Evolutionary conservation across 2,888 invertebrate genomes (phyloP).

Genomic region (Drosophila parthenogenetica): DNA sequence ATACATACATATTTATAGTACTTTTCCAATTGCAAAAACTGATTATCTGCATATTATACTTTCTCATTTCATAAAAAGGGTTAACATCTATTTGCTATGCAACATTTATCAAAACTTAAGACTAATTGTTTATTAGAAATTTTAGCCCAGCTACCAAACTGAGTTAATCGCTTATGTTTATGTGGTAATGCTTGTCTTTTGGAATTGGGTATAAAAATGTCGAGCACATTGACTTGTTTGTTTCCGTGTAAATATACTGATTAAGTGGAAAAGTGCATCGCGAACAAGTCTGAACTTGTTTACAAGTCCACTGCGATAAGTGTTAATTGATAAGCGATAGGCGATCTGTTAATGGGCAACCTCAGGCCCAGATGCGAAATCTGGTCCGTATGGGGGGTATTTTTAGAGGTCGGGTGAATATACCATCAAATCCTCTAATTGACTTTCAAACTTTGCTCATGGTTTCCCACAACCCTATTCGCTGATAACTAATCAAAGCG

Average conservation of each 20-base stretch:
- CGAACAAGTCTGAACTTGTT: slow-evolving; percentile 50
- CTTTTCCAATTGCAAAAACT: slow-evolving; percentile 12
- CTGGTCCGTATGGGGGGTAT: background rate
- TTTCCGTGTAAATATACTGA: too few relatives aligned
- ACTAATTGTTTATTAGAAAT: background rate
- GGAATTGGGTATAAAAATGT: too few relatives aligned
- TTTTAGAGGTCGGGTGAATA: slow-evolving; percentile 18
- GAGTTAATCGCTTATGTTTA: too few relatives aligned
- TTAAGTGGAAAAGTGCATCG: slow-evolving; percentile 9
- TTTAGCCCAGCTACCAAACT: too few relatives aligned
- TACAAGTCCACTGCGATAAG: slow-evolving; percentile 37
- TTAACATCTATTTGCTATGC: slow-evolving; percentile 4
- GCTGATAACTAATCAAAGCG: slow-evolving; percentile 44
- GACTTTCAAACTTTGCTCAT: slow-evolving; percentile 64
- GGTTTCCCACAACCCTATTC: slow-evolving; percentile 1
- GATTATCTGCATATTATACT: too few relatives aligned
- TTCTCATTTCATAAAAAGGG: background rate
- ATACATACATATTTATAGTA: background rate
- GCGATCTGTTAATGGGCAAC: slow-evolving; percentile 14
- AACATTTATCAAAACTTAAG: background rate
- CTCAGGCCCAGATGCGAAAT: slow-evolving; percentile 8
- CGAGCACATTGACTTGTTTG: too few relatives aligned
- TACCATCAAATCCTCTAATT: slow-evolving; percentile 48
- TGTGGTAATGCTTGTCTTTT: too few relatives aligned
- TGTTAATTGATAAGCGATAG: slow-evolving; percentile 62